Evolutionary conservation across 1,140 invertebrate genomes (phyloP), one percentile per base, ranked within the genome.

Genomic region (Hycleus cichorii): DNA sequence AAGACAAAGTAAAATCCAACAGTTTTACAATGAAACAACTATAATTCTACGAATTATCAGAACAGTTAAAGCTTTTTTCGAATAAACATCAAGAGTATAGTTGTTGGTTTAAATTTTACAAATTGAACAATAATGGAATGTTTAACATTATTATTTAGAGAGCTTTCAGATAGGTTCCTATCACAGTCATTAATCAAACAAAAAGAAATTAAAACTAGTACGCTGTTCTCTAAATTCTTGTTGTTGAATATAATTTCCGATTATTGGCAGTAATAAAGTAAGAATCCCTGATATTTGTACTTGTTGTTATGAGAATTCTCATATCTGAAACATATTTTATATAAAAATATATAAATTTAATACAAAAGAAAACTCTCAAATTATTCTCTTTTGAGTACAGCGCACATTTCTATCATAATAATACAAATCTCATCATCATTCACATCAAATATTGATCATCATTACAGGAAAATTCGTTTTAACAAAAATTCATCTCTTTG

Each of bases 401-500:
- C 59, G 55, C 47, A 57, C 59, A 25, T 25, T 18, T 44, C 24
- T 24, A 27, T 46, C 49, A 40, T 57, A 25, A 26, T 18, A 18
- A 18, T 18, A 18, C 26, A 9, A 45, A 56, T 48, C 39, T 56
- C 46, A 49, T 39, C 32, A 32, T 32, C 32, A 32, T 18, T 18
- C 18, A 18, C 18, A 18, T 8, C 6, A 46, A 46, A 46, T 12
- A 11, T 25, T 46, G 6, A 46, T 46, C n/a, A 46, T 25, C 6
- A 25, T 46, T 53, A 18, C 18, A 18, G 18, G 2, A 18, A 0
- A 18, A 18, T 18, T n/a, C 26, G 4, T 59, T 46, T 43, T 39
- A 5, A 44, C 27, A 39, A n/a, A 47, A 53, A 42, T 63, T 69
- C 64, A 70, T 68, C 66, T 62, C 49, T 70, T 70, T 12, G 69